Conservation (phyloP, 2,888 invertebrate genomes). For the Tinea pellionella region DNA sequence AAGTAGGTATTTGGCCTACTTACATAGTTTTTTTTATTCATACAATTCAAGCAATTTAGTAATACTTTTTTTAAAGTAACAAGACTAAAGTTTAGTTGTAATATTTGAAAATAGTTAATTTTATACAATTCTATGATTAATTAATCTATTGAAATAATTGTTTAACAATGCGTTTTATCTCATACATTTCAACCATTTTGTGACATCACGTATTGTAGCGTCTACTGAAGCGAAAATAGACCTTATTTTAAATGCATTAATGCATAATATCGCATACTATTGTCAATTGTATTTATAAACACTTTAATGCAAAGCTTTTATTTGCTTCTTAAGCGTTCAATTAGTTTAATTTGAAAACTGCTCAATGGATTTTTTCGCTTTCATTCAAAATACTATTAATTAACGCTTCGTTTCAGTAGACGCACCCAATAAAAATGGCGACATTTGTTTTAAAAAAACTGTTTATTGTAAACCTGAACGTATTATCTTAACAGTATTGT, state of each 20-base stretch:
- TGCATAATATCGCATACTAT: not conserved
- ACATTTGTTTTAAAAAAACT: not conserved
- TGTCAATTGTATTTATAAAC: not conserved
- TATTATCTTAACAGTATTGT: conserved; percentile 3
- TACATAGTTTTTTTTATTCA: too few relatives aligned
- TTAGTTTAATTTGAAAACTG: not conserved
- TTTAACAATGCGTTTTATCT: not conserved
- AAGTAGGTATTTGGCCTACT: too few relatives aligned
- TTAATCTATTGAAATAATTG: not conserved
- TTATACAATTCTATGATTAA: too few relatives aligned
- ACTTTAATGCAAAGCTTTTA: not conserved
- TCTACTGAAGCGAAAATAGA: not conserved
- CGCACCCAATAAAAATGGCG: not conserved
- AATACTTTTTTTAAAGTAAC: too few relatives aligned
- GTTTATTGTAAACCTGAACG: not conserved
- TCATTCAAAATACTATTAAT: not conserved
- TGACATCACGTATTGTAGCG: not conserved
- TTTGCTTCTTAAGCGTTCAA: not conserved
- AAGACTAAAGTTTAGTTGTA: too few relatives aligned
- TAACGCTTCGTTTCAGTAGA: not conserved
- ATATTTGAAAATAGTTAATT: too few relatives aligned
- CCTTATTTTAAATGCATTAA: not conserved
- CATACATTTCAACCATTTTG: not conserved
- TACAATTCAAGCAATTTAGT: too few relatives aligned
- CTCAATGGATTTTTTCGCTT: not conserved